phyloP scores from a whole-genome alignment of 2,888 invertebrate species.

The Drosophila suboccidentalis region DNA sequence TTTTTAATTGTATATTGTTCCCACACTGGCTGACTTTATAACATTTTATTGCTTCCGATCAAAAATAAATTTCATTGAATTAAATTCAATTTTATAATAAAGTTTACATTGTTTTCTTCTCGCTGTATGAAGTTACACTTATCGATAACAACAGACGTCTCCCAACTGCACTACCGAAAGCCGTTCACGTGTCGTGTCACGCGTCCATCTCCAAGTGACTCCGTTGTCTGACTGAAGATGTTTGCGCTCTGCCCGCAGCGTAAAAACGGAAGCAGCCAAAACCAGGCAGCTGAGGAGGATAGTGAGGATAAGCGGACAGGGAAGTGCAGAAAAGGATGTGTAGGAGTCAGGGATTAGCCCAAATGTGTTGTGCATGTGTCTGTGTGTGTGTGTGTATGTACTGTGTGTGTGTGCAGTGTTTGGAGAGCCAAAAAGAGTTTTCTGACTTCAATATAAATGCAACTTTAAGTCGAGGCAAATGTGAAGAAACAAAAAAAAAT shows the following conservation, averaged over 20 bases:
- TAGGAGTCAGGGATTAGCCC: slow-evolving; percentile 52
- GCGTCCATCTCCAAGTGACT: slow-evolving; percentile 23
- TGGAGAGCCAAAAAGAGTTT: slow-evolving; percentile 37
- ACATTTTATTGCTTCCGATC: neutral
- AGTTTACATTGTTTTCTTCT: no score
- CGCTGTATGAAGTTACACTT: neutral
- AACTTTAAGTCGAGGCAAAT: slow-evolving; percentile 58
- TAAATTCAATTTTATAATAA: no score
- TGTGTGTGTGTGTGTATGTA: slow-evolving; percentile 11
- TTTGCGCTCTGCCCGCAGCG: slow-evolving; percentile 75
- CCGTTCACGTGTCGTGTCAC: slow-evolving; percentile 4
- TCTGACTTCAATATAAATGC: slow-evolving; percentile 72
- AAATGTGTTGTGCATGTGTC: slow-evolving; percentile 36
- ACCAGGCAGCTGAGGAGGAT: slow-evolving; percentile 21
- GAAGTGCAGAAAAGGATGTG: neutral
- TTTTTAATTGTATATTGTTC: neutral
- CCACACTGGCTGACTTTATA: neutral
- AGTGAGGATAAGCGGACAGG: no score
- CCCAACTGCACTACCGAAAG: neutral
- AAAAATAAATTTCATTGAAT: no score
- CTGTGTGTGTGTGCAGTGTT: slow-evolving; percentile 10
- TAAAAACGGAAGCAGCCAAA: slow-evolving; percentile 64
- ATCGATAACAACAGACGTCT: neutral
- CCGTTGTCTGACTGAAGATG: slow-evolving; percentile 61
- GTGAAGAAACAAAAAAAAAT: slow-evolving; percentile 28